Conservation (phyloP, 2,797 vertebrate genomes). For the Lacerta bilineata region DNA sequence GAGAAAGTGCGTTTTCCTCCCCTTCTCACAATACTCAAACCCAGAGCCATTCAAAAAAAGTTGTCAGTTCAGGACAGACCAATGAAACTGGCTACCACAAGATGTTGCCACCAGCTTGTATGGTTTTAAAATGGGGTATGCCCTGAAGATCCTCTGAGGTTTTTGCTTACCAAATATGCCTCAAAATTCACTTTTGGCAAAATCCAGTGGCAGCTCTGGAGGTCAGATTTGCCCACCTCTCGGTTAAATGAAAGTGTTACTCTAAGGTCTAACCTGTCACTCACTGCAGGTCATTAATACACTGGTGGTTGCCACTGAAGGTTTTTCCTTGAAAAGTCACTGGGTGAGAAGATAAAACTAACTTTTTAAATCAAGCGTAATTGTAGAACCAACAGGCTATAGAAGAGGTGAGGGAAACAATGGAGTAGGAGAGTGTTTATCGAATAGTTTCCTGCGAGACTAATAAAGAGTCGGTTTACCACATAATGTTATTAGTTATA, state of each 20-base stretch:
- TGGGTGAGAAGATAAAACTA: neutral
- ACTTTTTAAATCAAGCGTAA: slow-evolving; percentile 40
- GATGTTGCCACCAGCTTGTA: too few species aligned
- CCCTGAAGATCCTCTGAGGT: neutral
- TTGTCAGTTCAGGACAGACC: too few species aligned
- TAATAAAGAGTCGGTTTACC: slow-evolving; percentile 68
- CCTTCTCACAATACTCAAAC: too few species aligned
- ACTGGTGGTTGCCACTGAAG: neutral
- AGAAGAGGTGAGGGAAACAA: neutral
- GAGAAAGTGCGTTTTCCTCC: too few species aligned
- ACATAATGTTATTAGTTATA: slow-evolving; percentile 74
- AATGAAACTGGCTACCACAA: too few species aligned
- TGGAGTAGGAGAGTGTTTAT: slow-evolving; percentile 54
- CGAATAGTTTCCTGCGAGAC: slow-evolving; percentile 36
- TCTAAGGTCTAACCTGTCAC: neutral
- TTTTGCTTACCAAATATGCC: neutral
- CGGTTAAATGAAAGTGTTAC: neutral
- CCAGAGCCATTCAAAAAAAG: too few species aligned
- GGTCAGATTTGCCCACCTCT: neutral
- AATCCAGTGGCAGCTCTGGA: neutral
- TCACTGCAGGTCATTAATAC: neutral
- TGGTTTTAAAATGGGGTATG: too few species aligned
- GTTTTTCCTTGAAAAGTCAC: neutral
- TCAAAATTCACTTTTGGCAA: neutral
- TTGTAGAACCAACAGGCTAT: slow-evolving; percentile 2